A percentile compares a stretch with the other conserved stretches of the same genome.
phyloP scores from a whole-genome alignment of 2,888 invertebrate genomes.

The Chrysotoxum bicinctum region DNA sequence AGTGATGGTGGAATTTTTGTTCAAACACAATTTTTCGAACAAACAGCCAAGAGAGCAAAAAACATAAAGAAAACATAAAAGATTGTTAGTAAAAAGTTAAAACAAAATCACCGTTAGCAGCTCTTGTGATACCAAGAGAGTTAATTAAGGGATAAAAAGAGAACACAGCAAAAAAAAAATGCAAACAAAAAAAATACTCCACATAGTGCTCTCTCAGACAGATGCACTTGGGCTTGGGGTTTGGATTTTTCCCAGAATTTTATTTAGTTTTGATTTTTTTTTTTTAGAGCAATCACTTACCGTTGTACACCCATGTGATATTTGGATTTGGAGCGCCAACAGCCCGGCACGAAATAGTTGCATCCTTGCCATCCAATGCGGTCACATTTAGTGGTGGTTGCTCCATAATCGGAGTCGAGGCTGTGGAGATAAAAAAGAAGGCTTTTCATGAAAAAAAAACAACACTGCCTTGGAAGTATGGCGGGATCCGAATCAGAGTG shows the following conservation, averaged over 20 bases:
- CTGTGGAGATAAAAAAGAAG: conserved; percentile 83
- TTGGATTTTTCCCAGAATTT: conserved; percentile 12
- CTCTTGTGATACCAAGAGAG: conserved; percentile 62
- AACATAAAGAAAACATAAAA: conserved; percentile 48
- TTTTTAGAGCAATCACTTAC: conserved; percentile 83
- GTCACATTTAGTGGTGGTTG: conserved; percentile 92
- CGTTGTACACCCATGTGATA: conserved; percentile 95
- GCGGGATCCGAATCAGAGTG: conserved; percentile 26
- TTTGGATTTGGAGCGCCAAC: conserved; percentile 95
- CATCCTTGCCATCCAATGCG: conserved; percentile 95
- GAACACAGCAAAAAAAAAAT: conserved; percentile 26
- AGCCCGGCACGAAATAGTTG: conserved; percentile 92
- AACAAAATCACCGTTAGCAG: conserved; percentile 64
- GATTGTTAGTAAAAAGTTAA: conserved; percentile 61
- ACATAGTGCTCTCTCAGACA: conserved; percentile 53
- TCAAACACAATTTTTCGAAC: conserved; percentile 42
- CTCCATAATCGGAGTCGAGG: conserved; percentile 94
- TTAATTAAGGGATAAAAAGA: conserved; percentile 68
- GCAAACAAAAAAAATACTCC: conserved; percentile 33
- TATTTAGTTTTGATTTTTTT: conserved; percentile 13
- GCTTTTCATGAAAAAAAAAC: conserved; percentile 49
- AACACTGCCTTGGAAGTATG: conserved; percentile 34
- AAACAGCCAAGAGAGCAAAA: conserved; percentile 45
- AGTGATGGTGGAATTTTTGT: conserved; percentile 47
- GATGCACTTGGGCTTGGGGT: conserved; percentile 41